Conservation (phyloP, 2,797 vertebrate species). For the Picus viridis region DNA sequence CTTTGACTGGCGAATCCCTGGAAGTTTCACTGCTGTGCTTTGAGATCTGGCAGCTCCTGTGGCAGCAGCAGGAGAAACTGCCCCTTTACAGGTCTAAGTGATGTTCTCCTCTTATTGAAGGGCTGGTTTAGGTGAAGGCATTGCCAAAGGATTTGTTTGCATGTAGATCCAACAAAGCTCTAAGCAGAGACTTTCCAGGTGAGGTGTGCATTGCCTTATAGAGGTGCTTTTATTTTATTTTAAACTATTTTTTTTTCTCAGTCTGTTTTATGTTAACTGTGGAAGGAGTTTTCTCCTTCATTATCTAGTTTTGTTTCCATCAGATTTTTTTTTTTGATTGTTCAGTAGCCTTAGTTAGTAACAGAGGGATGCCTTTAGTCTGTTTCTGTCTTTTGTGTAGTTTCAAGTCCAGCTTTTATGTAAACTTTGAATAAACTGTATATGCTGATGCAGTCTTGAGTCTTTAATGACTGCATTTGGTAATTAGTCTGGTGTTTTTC, state of each 20-base stretch:
- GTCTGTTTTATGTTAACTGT: background rate
- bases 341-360: background rate
- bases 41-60: background rate
- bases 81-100: fast-evolving
- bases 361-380: background rate
- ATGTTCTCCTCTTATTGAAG: background rate
- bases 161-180: background rate
- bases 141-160: background rate
- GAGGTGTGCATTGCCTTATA: background rate
- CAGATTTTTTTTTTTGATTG: background rate
- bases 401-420: constrained; percentile 15
- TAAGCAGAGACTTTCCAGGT: background rate
- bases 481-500: background rate
- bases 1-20: background rate
- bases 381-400: background rate
- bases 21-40: fast-evolving
- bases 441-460: background rate
- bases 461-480: background rate
- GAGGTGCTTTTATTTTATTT: background rate
- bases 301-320: background rate
- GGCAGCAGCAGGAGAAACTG: background rate
- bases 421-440: constrained; percentile 7
- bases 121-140: background rate
- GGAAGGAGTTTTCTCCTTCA: background rate
- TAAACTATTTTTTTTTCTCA: background rate